Evolutionary conservation across 2,113 vertebrate species (phyloP), one percentile per base, ranked within the genome.

Genomic region (Mustela nigripes): DNA sequence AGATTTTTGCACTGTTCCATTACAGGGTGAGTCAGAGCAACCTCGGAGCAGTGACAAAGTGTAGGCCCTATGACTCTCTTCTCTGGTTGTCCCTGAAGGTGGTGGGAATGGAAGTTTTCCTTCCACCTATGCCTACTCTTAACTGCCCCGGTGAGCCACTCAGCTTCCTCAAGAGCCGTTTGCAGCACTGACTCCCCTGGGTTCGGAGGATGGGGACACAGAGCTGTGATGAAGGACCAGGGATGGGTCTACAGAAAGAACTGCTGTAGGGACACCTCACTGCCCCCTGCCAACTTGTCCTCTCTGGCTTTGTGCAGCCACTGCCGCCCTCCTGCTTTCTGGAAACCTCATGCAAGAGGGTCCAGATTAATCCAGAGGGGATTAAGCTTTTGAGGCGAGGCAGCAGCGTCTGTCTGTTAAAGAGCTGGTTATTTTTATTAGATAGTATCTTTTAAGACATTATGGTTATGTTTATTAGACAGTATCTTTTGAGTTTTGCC

Each of bases 261-360:
- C 16, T 39, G 7, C 48, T 45, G 12, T n/a, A 4, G 8, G 26
- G 16, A n/a, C 45, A 36, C 2, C 10, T 0, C 21, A 1, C 26
- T 11, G 4, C 63, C 11, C 28, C 0, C 14, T 31, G 31, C n/a
- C 48, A 24, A 8, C n/a, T 36, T 18, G 14, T 24, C n/a, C 71
- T 4, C 31, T 60, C 65, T 48, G 14, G 91, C 36, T 28, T 15
- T 6, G 48, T 36, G 42, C 60, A 65, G 78, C 76, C 12, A 45
- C 56, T 7, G 31, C 50, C 18, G 4, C 12, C 24, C 16, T 18
- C 24, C 45, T n/a, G 31, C 9, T 39, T 53, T 69, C 69, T 48
- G 53, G 50, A 85, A 92, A 71, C 16, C 60, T 21, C 65, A 14
- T 10, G 2, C 31, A 5, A 28, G 31, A 28, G 1, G 7, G 39